These are phyloP conservation scores for Lamellibrachia columna DNA, from an alignment of 2,888 invertebrate species.

Conservation along the genomic window DNA sequence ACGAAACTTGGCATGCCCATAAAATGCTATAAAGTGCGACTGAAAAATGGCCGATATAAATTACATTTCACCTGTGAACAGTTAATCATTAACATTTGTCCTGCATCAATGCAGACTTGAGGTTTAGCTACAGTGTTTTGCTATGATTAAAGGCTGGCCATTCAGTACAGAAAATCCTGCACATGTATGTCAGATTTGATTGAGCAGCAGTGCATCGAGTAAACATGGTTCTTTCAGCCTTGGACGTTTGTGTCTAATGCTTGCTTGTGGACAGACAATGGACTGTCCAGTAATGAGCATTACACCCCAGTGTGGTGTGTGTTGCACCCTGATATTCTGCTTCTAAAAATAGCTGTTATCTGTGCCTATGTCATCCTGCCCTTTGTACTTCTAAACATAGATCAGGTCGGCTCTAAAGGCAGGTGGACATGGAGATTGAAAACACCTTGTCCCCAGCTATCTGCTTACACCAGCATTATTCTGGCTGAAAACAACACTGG, in stretches of 20 bases:
- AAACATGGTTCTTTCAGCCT: neutral
- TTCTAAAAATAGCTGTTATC: neutral
- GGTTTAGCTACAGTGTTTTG: neutral
- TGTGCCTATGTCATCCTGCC: neutral
- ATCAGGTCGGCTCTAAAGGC: neutral
- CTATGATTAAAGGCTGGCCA: neutral
- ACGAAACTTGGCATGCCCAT: neutral
- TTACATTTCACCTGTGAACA: neutral
- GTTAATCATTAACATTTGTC: neutral
- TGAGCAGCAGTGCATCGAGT: neutral
- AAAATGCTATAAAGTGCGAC: neutral
- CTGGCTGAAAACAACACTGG: neutral
- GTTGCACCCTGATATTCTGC: neutral
- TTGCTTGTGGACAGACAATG: neutral
- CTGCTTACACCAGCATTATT: neutral
- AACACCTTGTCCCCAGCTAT: neutral
- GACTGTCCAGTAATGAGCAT: neutral
- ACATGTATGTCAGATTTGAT: neutral
- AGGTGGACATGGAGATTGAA: neutral
- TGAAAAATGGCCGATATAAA: neutral
- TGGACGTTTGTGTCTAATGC: neutral
- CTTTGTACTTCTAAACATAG: neutral
- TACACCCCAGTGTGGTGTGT: neutral
- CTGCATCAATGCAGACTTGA: neutral
- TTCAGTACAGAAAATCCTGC: neutral